A percentile compares a stretch with the other conserved stretches of the same genome.
These are phyloP conservation scores for Myxocyprinus asiaticus DNA, from an alignment of 2,113 vertebrate genomes.

Conservation along the genomic window DNA sequence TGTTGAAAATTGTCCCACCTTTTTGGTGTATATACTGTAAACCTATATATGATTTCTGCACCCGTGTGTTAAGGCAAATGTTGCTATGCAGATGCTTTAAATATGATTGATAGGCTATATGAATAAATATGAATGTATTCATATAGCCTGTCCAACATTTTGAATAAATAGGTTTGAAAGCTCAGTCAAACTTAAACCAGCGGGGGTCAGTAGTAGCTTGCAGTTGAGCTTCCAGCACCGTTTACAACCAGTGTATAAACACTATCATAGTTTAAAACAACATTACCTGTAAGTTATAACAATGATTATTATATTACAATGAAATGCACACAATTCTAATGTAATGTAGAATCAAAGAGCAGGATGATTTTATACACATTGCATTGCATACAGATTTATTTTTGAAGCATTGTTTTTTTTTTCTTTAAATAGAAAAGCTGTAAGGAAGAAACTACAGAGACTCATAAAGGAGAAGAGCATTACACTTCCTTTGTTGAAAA, in stretches of 20 bases:
- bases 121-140: no score
- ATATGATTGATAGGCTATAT: no score
- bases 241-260: neutral
- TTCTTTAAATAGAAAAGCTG: conserved; percentile 8
- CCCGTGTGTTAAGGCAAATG: no score
- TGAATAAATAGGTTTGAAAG: no score
- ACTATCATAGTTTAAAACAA: neutral
- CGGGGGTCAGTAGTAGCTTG: conserved; percentile 36
- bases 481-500: neutral
- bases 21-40: no score
- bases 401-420: neutral
- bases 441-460: conserved; percentile 2
- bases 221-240: neutral
- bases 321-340: neutral
- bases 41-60: no score
- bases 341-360: neutral
- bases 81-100: no score
- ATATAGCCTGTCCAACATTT: no score
- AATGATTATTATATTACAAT: neutral
- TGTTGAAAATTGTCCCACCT: neutral
- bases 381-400: neutral
- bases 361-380: neutral
- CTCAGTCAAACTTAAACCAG: conserved; percentile 17
- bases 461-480: conserved; percentile 8
- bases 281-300: neutral